Conservation (phyloP, 2,113 vertebrate genomes). For the Panthera tigris region DNA sequence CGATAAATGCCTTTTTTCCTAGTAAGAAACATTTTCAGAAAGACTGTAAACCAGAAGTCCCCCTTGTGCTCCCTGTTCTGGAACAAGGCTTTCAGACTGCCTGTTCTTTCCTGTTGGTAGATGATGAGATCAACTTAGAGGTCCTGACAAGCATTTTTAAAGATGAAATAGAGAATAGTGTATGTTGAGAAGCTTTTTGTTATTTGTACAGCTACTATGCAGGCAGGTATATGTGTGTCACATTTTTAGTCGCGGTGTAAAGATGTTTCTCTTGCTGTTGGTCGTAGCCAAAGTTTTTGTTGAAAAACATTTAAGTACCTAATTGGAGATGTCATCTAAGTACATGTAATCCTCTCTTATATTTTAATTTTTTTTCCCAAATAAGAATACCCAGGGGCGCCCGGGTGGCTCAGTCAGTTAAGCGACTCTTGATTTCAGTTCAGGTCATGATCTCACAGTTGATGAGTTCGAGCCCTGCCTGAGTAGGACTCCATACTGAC, state of each 20-base stretch:
- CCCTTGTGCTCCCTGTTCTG: neutral
- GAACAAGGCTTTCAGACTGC: neutral
- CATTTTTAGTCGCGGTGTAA: neutral
- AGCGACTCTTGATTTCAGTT: no score
- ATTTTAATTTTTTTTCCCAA: neutral
- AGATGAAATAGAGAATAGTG: neutral
- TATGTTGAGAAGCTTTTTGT: neutral
- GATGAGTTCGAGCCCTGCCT: no score
- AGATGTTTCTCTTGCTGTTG: neutral
- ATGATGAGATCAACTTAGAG: neutral
- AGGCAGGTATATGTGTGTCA: no score
- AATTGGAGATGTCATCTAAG: neutral
- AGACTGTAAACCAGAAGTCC: neutral
- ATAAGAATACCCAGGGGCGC: neutral
- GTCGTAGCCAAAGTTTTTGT: neutral
- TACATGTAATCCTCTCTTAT: neutral
- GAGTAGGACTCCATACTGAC: no score
- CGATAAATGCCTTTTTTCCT: neutral
- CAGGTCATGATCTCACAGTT: no score
- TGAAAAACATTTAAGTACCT: neutral
- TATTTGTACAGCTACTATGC: neutral
- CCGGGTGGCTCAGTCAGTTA: no score
- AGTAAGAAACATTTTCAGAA: neutral
- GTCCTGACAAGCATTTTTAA: neutral
- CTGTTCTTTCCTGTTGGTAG: neutral